Evolutionary conservation across 2,888 invertebrate species (phyloP).

Genomic region (Keiferia lycopersicella): DNA sequence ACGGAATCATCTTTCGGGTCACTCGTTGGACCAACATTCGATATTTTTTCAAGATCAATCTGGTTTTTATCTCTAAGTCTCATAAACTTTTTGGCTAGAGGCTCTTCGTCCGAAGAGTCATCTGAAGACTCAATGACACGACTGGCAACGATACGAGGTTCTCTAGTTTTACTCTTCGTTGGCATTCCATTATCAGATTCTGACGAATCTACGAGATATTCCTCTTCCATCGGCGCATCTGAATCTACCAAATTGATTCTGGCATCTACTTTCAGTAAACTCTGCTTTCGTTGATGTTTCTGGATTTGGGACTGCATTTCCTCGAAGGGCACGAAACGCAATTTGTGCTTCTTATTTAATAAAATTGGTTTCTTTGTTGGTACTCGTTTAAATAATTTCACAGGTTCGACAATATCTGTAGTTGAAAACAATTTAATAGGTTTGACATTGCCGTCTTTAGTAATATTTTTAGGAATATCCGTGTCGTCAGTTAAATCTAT

Average conservation of each 20-base stretch:
- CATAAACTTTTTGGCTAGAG: conserved; percentile 56
- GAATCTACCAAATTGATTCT: conserved; percentile 45
- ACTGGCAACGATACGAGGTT: not conserved
- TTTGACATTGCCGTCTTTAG: conserved; percentile 33
- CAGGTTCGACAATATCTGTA: not conserved
- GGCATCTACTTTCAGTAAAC: conserved; percentile 35
- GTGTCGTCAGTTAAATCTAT: conserved; percentile 65
- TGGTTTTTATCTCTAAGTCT: conserved; percentile 39
- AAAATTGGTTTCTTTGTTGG: not conserved
- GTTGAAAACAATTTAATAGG: conserved; percentile 45
- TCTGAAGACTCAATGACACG: conserved; percentile 30
- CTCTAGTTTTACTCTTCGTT: not conserved
- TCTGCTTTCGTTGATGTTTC: conserved; percentile 27
- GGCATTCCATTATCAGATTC: conserved; percentile 29
- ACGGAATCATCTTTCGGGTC: no score
- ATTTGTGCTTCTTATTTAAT: not conserved
- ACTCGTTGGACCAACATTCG: not conserved
- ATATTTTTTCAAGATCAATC: no score
- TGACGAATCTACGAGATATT: conserved; percentile 36
- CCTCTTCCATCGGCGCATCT: conserved; percentile 45
- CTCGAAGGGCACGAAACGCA: no score
- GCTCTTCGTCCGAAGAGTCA: conserved; percentile 67
- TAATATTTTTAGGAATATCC: conserved; percentile 22
- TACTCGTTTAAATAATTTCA: no score
- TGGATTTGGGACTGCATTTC: no score